phyloP scores from a whole-genome alignment of 2,888 invertebrate species.

The Microplitis manilae region DNA sequence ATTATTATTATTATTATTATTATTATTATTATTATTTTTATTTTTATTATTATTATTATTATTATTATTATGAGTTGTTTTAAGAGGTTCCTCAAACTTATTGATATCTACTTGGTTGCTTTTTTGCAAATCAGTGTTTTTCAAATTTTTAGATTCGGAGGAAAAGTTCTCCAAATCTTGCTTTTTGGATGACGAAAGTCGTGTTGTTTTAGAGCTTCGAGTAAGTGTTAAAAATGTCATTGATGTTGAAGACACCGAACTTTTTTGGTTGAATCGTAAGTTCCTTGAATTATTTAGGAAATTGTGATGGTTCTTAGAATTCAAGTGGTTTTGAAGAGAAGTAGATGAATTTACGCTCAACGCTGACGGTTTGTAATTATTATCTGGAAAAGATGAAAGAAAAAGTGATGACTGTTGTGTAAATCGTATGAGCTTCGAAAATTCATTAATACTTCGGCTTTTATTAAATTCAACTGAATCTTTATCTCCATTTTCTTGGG shows the following conservation, averaged over 20 bases:
- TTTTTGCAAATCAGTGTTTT: background rate
- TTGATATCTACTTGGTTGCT: background rate
- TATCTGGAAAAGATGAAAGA: conserved; percentile 10
- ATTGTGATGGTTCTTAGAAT: conserved; percentile 17
- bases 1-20: too few species aligned
- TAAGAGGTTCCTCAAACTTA: background rate
- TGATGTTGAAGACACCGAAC: conserved; percentile 13
- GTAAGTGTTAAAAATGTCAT: background rate
- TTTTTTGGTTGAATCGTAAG: conserved; percentile 22
- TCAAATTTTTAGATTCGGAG: conserved; percentile 20
- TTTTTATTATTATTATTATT: too few species aligned
- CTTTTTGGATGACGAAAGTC: background rate
- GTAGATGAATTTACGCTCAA: conserved; percentile 53
- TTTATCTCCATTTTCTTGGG: background rate
- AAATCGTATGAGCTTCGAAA: conserved; percentile 46
- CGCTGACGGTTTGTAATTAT: conserved; percentile 46
- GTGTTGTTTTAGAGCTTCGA: background rate
- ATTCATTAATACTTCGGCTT: background rate
- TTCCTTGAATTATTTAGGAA: conserved; percentile 8
- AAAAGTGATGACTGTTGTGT: conserved; percentile 34
- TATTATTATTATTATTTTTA: too few species aligned
- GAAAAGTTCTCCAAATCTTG: background rate
- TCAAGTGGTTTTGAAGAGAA: conserved; percentile 44
- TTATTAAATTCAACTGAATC: background rate
- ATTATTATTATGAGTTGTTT: background rate